These are phyloP conservation scores for Drosophila sechellia DNA, from an alignment of 1,140 invertebrate genomes.

Conservation along the genomic window DNA sequence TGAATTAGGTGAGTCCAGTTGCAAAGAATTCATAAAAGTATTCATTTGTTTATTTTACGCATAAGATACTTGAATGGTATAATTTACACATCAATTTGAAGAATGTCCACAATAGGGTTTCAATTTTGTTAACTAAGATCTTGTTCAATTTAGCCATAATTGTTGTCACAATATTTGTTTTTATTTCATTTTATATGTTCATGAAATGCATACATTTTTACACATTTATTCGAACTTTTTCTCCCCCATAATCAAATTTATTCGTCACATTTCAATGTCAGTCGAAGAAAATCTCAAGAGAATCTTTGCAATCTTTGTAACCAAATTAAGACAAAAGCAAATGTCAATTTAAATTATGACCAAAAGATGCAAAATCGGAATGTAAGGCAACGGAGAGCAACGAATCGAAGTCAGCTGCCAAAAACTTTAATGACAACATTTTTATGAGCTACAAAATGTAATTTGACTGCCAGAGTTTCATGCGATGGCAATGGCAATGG, in stretches of 20 bases:
- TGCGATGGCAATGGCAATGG: slow-evolving; percentile 2
- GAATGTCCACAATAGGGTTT: not conserved
- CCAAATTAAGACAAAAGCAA: slow-evolving; percentile 50
- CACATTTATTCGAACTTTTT: slow-evolving; percentile 18
- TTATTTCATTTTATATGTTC: not conserved
- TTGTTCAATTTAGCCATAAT: not conserved
- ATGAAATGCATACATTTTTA: slow-evolving; percentile 12
- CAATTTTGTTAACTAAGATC: not conserved
- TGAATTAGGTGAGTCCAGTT: slow-evolving; percentile 89
- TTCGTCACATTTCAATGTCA: slow-evolving; percentile 1
- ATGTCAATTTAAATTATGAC: slow-evolving; percentile 73
- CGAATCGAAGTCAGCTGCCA: slow-evolving; percentile 63
- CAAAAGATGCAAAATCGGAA: slow-evolving; percentile 8
- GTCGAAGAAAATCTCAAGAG: slow-evolving; percentile 11
- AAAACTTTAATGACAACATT: slow-evolving; percentile 70
- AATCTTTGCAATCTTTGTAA: slow-evolving; percentile 12
- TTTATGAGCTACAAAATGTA: slow-evolving; percentile 68
- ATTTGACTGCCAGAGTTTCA: slow-evolving; percentile 54
- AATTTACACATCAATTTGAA: not conserved
- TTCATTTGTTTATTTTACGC: not conserved
- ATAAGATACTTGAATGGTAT: not conserved
- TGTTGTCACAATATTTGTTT: not conserved
- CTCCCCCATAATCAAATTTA: slow-evolving; percentile 22
- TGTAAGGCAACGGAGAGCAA: not conserved
- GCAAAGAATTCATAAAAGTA: not conserved